A percentile compares a stretch with the other conserved stretches of the same genome.
Conservation (phyloP, 1,140 invertebrate genomes). For the Drosophila azteca region DNA sequence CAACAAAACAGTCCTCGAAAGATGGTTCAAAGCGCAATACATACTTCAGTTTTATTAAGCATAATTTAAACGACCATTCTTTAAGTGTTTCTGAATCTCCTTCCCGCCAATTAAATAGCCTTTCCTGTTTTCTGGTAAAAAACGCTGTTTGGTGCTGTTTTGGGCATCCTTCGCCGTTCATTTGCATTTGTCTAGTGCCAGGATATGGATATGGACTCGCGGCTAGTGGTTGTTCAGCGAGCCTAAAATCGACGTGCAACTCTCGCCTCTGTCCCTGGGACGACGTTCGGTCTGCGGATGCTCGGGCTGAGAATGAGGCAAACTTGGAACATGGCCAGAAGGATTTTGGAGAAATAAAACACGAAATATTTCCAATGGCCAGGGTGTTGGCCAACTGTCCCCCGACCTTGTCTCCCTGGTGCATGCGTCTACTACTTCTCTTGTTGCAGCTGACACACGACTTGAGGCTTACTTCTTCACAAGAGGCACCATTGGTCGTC, state of each 20-base stretch:
- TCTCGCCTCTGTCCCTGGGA: slow-evolving; percentile 41
- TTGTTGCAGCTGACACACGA: slow-evolving; percentile 26
- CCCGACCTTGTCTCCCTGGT: neutral
- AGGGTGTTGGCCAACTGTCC: slow-evolving; percentile 51
- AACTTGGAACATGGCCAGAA: slow-evolving; percentile 73
- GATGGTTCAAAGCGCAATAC: too few species aligned
- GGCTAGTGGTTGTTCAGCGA: slow-evolving; percentile 31
- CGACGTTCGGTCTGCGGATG: slow-evolving; percentile 25
- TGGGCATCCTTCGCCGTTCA: slow-evolving; percentile 55
- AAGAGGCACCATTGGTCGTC: slow-evolving; percentile 61
- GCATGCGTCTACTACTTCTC: too few species aligned
- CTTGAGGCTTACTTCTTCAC: slow-evolving; percentile 74
- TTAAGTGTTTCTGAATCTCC: too few species aligned
- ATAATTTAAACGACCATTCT: too few species aligned
- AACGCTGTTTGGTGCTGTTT: neutral
- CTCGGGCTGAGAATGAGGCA: slow-evolving; percentile 35
- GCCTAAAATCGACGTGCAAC: slow-evolving; percentile 72
- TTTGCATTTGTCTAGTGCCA: slow-evolving; percentile 36
- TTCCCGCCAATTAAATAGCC: too few species aligned
- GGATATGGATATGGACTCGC: too few species aligned
- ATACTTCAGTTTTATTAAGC: too few species aligned
- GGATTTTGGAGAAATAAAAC: slow-evolving; percentile 71
- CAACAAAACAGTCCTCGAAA: too few species aligned
- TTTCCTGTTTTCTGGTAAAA: too few species aligned
- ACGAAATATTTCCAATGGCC: slow-evolving; percentile 71